phyloP scores from a whole-genome alignment of 2,888 invertebrate genomes.

The Synanthedon vespiformis region DNA sequence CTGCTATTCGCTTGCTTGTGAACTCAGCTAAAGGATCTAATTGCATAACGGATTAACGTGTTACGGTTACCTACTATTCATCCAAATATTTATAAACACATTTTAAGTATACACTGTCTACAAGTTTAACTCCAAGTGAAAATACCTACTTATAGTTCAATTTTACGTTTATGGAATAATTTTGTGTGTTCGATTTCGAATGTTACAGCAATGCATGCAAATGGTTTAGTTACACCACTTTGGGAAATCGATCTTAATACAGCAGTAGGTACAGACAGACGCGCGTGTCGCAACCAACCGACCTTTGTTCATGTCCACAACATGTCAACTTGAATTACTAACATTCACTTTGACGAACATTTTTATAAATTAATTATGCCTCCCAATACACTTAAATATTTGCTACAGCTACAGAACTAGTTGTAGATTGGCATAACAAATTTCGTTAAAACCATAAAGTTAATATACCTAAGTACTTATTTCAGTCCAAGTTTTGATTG shows the following conservation, averaged over 20 bases:
- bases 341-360: conserved; percentile 1
- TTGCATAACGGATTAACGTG: no score
- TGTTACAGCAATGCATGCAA: conserved; percentile 14
- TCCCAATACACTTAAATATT: background rate
- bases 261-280: conserved; percentile 3
- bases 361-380: background rate
- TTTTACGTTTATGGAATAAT: no score
- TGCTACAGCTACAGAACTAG: background rate
- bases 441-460: background rate
- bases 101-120: no score
- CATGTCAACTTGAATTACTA: conserved; percentile 1
- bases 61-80: no score
- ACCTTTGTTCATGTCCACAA: conserved; percentile 6
- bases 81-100: no score
- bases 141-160: no score
- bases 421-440: background rate
- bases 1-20: no score
- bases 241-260: conserved; percentile 12
- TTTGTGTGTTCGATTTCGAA: background rate
- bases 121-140: no score
- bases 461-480: no score
- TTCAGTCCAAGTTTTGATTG: no score
- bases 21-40: no score
- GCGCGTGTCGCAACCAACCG: conserved; percentile 12
- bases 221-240: conserved; percentile 13